Evolutionary conservation across 2,888 invertebrate genomes (phyloP), one percentile per base, ranked within the genome.

Genomic region (Campoplex nolae): DNA sequence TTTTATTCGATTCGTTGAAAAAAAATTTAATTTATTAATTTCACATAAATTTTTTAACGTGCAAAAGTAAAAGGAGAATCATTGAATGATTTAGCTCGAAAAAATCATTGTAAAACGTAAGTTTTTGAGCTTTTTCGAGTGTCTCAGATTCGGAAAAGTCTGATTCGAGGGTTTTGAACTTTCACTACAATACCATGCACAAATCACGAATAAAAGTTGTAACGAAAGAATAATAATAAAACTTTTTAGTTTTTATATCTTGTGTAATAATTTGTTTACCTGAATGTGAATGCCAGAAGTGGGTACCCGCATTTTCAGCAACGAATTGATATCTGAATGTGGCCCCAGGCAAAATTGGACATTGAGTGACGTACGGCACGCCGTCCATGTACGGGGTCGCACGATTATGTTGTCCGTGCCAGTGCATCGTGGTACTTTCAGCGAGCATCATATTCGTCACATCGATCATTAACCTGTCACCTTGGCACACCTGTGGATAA

Each of bases 301-400:
- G 98, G 0, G 98, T 98, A 18, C 98, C 98, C 0, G 96, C 94
- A 88, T 97, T 97, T 0, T 95, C 95, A 0, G 98, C 98, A 68
- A 95, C 95, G 91, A 97, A 98, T 82, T 96, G 96, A 89, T 98
- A 98, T 80, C 97, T 96, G 93, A 97, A 98, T 0, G 96, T 97
- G 2, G 96, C 95, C 86, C 97, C 97, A 0, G 98, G 97, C 7
- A 95, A 95, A 78, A 98, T 97, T 0, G 98, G 98, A 89, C 98
- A 98, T 94, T 98, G 98, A 0, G 98, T 97, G 11, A 98, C 96
- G 88, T 96, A 97, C 0, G 98, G 98, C 0, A 98, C 98, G 0
- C 98, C 98, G 89, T 98, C 98, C 98, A 98, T 98, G 92, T 97
- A 98, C 0, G 98, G 98, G 0, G 96, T 96, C 0, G 96, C 96